A percentile compares a stretch with the other conserved stretches of the same genome.
These are phyloP conservation scores for Diarsia dahlii DNA, from an alignment of 2,888 invertebrate species.

Conservation along the genomic window DNA sequence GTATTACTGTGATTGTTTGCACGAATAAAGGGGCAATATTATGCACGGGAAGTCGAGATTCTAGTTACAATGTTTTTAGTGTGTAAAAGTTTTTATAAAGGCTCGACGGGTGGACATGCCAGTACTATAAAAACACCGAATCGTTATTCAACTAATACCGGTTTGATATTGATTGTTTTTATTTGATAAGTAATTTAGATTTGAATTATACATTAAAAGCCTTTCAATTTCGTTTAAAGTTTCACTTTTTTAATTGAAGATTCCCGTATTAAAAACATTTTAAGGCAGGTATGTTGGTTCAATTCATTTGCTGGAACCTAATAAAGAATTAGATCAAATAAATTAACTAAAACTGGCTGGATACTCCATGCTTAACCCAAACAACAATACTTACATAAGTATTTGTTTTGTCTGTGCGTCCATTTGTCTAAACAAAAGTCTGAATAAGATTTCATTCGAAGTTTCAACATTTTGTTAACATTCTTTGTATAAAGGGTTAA, in stretches of 20 bases:
- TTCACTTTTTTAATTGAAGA: neutral
- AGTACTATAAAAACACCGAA: constrained; percentile 31
- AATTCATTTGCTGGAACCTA: neutral
- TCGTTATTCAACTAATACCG: constrained; percentile 43
- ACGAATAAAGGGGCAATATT: constrained; percentile 43
- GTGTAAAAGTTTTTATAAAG: constrained; percentile 51
- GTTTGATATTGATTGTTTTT: constrained; percentile 49
- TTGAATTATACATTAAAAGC: neutral
- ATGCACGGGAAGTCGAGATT: constrained; percentile 39
- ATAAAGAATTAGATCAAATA: neutral
- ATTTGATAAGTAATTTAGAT: constrained; percentile 16
- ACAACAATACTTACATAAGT: neutral
- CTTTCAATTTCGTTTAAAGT: neutral
- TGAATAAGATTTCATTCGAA: neutral
- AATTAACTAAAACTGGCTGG: neutral
- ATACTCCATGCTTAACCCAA: neutral
- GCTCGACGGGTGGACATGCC: constrained; percentile 35
- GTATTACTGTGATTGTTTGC: constrained; percentile 65
- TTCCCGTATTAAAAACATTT: neutral
- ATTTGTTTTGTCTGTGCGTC: constrained; percentile 2
- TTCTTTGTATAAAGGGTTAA: neutral
- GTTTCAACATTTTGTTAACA: neutral
- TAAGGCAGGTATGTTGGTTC: neutral
- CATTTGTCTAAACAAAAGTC: neutral
- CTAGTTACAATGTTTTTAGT: constrained; percentile 46